Evolutionary conservation across 2,113 vertebrate genomes (phyloP), one percentile per base, ranked within the genome.

Genomic region (Lagenorhynchus albirostris): DNA sequence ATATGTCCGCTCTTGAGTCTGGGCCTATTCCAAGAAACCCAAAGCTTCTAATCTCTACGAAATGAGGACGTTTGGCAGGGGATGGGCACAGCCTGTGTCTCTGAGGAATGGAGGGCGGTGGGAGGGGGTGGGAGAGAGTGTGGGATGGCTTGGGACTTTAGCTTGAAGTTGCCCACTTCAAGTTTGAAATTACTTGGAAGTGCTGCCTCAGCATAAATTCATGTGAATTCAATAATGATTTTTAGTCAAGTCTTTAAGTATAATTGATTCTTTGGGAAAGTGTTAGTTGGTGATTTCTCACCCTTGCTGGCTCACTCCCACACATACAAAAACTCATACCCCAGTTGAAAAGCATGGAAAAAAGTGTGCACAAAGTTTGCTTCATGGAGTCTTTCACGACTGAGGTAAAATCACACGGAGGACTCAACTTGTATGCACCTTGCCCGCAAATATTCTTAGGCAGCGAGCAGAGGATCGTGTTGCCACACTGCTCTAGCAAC

Each of bases 221-320:
- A 71, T 81, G 36, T 47, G 70, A 94, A 23, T 80, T 81, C 76
- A 74, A 86, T 70, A 77, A 63, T 68, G 6, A 83, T 47, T 82
- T 95, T 96, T 70, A 68, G 91, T 93, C 41, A 93, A 82, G 21
- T 82, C 65, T 81, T 85, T 33, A 88, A 65, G 55, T 79, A 60
- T 41, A 80, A 83, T 55, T 80, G 41, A 60, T 58, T 94, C 73
- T 84, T 68, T 33, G 15, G 71, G 81, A 36, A 73, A 80, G 58
- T 47, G 29, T 73, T 60, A 41, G 38, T 14, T 5, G 23, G 29
- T 76, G 47, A 68, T 89, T 94, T 95, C 73, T 89, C 85, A 38
- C 0, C 55, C 25, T 91, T 89, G 6, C 47, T 91, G 81, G 29
- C 29, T 25, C 20, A 55, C 26, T 63, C 25, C 29, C 47, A 76